phyloP scores from a whole-genome alignment of 2,888 invertebrate species.

The Aquatica leii region DNA sequence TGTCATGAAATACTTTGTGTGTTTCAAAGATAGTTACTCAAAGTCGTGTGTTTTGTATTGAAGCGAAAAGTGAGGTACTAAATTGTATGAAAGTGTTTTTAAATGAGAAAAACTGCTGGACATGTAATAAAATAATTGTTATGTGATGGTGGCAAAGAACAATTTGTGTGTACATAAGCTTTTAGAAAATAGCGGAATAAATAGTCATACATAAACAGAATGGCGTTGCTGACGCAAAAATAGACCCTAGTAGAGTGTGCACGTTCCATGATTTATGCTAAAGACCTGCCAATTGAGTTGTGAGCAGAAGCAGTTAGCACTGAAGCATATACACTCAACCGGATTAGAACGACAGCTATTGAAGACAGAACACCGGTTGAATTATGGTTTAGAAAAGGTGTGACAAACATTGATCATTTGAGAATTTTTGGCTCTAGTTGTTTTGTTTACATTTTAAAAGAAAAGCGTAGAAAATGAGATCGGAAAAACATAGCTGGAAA shows the following conservation, averaged over 20 bases:
- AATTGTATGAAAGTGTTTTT: conserved; percentile 28
- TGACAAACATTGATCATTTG: conserved; percentile 17
- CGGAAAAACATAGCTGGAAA: background rate
- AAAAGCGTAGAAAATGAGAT: background rate
- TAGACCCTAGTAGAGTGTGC: conserved; percentile 27
- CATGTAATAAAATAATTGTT: too few relatives aligned
- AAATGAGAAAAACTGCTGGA: too few relatives aligned
- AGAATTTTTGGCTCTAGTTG: background rate
- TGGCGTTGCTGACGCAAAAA: conserved; percentile 29
- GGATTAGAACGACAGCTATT: conserved; percentile 32
- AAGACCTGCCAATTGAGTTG: conserved; percentile 3
- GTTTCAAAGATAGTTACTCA: conserved; percentile 40
- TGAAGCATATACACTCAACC: conserved; percentile 39
- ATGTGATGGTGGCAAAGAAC: conserved; percentile 10
- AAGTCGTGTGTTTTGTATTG: conserved; percentile 32
- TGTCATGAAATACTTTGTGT: conserved; percentile 26
- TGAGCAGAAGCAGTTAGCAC: conserved; percentile 41
- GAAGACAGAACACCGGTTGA: conserved; percentile 33
- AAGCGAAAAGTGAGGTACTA: too few relatives aligned
- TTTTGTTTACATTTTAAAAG: background rate
- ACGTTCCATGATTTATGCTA: conserved; percentile 4
- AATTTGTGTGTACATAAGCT: conserved; percentile 11
- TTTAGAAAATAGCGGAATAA: conserved; percentile 27
- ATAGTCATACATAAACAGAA: too few relatives aligned
- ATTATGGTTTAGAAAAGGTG: conserved; percentile 23